Percentiles rank a stretch among this genome's conserved stretches.
Evolutionary conservation across 2,113 vertebrate genomes (phyloP).

Genomic region (Ctenodactylus gundi): DNA sequence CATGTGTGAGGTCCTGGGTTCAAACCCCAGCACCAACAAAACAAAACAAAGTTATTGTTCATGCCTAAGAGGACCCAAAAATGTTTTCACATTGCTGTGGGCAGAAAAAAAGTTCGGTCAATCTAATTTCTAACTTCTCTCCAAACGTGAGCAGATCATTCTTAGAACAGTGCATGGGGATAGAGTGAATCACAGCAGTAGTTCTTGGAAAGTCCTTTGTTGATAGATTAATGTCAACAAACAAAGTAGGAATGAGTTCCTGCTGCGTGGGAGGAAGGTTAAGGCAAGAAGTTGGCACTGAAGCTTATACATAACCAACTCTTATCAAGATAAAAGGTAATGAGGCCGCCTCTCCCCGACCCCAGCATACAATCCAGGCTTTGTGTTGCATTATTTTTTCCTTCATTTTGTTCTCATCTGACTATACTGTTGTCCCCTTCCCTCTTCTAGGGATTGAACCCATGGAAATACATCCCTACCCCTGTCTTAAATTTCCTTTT

Average conservation of each 20-base stretch:
- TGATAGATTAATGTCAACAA: not conserved
- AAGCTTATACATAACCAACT: not conserved
- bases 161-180: not conserved
- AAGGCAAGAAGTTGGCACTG: not conserved
- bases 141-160: not conserved
- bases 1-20: not conserved
- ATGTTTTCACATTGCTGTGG: not conserved
- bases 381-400: not conserved
- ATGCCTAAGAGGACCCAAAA: slow-evolving; percentile 4
- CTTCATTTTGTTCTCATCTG: slow-evolving; percentile 20
- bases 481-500: not conserved
- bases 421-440: not conserved
- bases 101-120: not conserved
- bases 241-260: not conserved
- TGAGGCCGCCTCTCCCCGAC: not conserved
- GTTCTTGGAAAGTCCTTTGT: not conserved
- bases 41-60: not conserved
- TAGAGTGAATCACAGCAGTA: not conserved
- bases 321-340: not conserved
- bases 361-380: not conserved
- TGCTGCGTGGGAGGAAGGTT: not conserved
- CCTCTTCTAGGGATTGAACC: not conserved
- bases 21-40: not conserved
- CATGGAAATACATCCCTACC: not conserved
- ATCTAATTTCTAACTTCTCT: not conserved